phyloP scores from a whole-genome alignment of 1,140 invertebrate genomes.

The Drosophila sproati region DNA sequence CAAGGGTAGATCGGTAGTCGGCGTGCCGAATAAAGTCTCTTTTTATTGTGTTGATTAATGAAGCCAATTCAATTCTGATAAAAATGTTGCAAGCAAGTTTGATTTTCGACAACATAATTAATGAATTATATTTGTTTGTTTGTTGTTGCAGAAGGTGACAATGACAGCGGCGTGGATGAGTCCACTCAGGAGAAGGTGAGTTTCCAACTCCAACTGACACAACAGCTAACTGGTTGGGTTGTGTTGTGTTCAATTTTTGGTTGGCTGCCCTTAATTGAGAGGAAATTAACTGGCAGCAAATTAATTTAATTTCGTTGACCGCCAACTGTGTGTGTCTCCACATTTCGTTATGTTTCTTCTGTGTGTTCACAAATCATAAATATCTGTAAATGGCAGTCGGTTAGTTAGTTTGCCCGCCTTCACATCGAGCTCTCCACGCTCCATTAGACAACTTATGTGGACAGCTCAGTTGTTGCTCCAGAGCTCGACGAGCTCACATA shows the following conservation, averaged over 20 bases:
- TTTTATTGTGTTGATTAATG: slow-evolving; percentile 24
- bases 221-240: slow-evolving; percentile 24
- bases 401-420: slow-evolving; percentile 30
- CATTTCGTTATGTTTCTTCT: slow-evolving; percentile 15
- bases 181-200: slow-evolving; percentile 91
- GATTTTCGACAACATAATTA: background rate
- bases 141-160: slow-evolving; percentile 88
- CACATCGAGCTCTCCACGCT: slow-evolving; percentile 57
- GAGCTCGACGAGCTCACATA: slow-evolving; percentile 8
- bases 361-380: slow-evolving; percentile 78
- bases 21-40: background rate
- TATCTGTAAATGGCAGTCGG: slow-evolving; percentile 73
- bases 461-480: slow-evolving; percentile 24
- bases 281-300: slow-evolving; percentile 77
- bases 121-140: slow-evolving; percentile 26
- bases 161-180: slow-evolving; percentile 91
- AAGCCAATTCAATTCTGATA: slow-evolving; percentile 47
- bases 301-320: slow-evolving; percentile 73
- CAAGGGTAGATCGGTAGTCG: background rate
- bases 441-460: slow-evolving; percentile 53
- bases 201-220: slow-evolving; percentile 49
- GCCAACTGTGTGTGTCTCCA: background rate
- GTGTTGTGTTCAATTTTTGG: slow-evolving; percentile 41
- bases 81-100: background rate
- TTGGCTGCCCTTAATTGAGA: slow-evolving; percentile 68